A percentile compares a stretch with the other conserved stretches of the same genome.
phyloP scores from a whole-genome alignment of 2,113 vertebrate species.

The Nycticebus coucang region DNA sequence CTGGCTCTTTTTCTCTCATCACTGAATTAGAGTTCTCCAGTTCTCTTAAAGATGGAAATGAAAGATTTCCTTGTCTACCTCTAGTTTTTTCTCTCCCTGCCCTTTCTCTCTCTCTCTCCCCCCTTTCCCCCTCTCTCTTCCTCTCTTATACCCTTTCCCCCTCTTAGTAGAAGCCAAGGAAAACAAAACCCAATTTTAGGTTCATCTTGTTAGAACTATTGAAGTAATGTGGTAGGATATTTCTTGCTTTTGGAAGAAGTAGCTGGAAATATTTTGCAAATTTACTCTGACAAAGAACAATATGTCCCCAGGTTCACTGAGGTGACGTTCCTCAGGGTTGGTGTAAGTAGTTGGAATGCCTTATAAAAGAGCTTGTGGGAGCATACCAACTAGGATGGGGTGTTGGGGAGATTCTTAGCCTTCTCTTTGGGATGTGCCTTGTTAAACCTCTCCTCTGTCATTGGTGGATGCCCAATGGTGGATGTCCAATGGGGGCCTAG shows the following conservation, averaged over 20 bases:
- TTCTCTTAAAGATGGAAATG: neutral
- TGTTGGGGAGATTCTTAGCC: neutral
- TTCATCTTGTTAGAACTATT: conserved; percentile 50
- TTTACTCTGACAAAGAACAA: conserved; percentile 45
- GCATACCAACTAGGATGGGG: neutral
- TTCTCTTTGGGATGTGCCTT: neutral
- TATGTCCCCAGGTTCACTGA: neutral
- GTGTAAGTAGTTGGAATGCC: neutral
- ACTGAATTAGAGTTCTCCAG: neutral
- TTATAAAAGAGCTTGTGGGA: neutral
- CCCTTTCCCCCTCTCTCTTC: neutral
- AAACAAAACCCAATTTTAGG: conserved; percentile 45
- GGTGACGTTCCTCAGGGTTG: neutral
- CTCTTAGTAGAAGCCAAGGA: conserved; percentile 49
- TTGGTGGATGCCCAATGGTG: neutral
- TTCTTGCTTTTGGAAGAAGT: conserved; percentile 42
- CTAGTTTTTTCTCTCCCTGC: neutral
- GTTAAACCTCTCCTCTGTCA: neutral
- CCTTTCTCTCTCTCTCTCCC: too few relatives aligned
- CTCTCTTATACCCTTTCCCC: neutral
- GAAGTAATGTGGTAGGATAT: conserved; percentile 27
- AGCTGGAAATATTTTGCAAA: conserved; percentile 45
- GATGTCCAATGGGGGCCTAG: neutral
- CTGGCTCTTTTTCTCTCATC: neutral
- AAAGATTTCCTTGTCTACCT: too few relatives aligned